Base-by-base conservation (phyloP, 1,140 invertebrate genomes). In the Hycleus phaleratus region DNA sequence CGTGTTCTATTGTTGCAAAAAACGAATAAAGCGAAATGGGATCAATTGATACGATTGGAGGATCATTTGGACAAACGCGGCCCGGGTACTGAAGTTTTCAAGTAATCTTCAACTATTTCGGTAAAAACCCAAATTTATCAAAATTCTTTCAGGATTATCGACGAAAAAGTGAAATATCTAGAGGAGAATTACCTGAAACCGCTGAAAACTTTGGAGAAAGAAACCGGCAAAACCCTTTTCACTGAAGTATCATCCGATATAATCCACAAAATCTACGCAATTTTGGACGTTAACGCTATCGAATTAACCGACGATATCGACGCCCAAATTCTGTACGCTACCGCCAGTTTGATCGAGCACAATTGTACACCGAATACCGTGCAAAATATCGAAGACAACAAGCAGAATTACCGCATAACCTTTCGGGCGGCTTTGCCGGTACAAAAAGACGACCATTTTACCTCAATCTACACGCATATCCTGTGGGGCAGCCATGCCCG, bases 251-350 rank as follows among this genome's bases (percentile, higher is more conserved):
- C 77, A 38, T 79, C 80, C 59, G 71, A 82, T 63, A 79, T 81
- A 3, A 82, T 87, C 32, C 71, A 87, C 9, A 79, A 79, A 64
- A 75, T 84, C 4, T 82, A 83, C 38, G 84, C 79, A 2, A 82
- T 85, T 54, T 76, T 85, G 54, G 83, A 86, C 60, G 85, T 83
- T 2, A 87, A 88, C 63, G 73, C 82, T 10, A 86, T 81, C 60
- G 82, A 84, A 62, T 72, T 84, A 1, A 71, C 78, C 47, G 77
- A 77, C 9, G 65, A 75, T 51, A 72, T 74, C 7, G 58, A 70
- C 3, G 74, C 72, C 11, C 78, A 77, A 55, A 69, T 81, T 25
- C 69, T 87, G 26, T 87, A 82, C 65, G 74, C 81, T 0, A 79
- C 73, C 9, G 79, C 79, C 1, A 79, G 80, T 24, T 80, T 86